phyloP scores from a whole-genome alignment of 2,113 vertebrate species.

The Mormyrus iriodes region DNA sequence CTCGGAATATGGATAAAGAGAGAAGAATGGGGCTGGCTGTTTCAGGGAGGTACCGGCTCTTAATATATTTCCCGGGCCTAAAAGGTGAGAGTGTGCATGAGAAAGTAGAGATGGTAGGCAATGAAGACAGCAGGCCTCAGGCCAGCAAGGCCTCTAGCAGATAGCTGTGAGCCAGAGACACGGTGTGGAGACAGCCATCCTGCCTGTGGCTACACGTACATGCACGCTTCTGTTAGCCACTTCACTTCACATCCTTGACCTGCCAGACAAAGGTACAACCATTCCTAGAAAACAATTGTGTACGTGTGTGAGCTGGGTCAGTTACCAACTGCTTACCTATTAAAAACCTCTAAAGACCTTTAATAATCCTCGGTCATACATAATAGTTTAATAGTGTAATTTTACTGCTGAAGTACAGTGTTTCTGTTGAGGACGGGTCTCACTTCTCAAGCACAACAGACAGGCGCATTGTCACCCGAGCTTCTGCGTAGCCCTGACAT shows the following conservation, averaged over 20 bases:
- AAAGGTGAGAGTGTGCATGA: neutral
- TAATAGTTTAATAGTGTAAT: neutral
- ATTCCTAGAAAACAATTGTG: constrained; percentile 15
- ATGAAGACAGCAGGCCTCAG: neutral
- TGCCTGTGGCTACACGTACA: neutral
- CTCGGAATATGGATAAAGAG: neutral
- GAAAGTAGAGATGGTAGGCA: neutral
- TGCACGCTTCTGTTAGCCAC: neutral
- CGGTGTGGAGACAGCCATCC: neutral
- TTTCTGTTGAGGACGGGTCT: neutral
- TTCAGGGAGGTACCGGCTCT: neutral
- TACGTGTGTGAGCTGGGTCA: neutral
- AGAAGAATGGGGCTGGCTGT: neutral
- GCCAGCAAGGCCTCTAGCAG: neutral
- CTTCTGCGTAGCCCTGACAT: neutral
- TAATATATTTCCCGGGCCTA: neutral
- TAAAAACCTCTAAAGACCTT: neutral
- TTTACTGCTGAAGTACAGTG: neutral
- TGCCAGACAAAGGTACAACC: constrained; percentile 21
- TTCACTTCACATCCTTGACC: neutral
- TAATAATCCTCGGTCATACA: neutral
- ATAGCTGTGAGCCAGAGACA: neutral
- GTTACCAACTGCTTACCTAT: neutral
- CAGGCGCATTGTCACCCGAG: neutral
- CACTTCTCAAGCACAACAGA: neutral